Evolutionary conservation across 2,113 vertebrate species (phyloP), one percentile per base, ranked within the genome.

Genomic region (Pachycephala philippinensis): DNA sequence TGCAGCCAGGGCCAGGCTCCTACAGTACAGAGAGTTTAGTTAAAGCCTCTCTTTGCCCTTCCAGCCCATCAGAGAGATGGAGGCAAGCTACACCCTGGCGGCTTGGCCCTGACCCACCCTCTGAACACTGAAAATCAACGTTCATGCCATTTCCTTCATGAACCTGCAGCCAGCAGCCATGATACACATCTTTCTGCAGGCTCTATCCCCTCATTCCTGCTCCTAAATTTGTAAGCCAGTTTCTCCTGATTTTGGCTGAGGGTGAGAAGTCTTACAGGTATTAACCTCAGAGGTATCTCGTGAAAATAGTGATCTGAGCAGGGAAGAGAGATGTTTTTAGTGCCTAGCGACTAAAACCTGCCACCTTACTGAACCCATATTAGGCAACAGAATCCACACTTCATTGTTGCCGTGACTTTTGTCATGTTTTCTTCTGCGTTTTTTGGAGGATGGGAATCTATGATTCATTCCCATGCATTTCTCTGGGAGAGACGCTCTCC

Each of bases 361-460:
- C 54, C 26, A 69, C 64, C 56, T 92, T 81, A 50, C 76, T 33
- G 39, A 92, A 61, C 45, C 40, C 11, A 2, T 63, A 77, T 80
- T 86, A 84, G 57, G 92, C 83, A 86, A 88, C 50, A 66, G 71
- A 86, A 88, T 47, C 83, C 80, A 74, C 71, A 39, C 14, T 94
- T 76, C 66, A 69, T 45, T 61, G 76, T 75, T 88, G 83, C 79
- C 84, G 50, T 76, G 84, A 92, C 63, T 94, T 90, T 54, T 86
- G 88, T 93, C 76, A 59, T 93, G 90, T 93, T 92, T 97, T 90
- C 64, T 86, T 88, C 94, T 89, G 92, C 1, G 20, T 82, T 95
- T 94, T 93, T 94, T 95, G 79, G 83, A 91, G 64, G 75, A 83
- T 90, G 85, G 68, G 85, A 88, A 90, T 91, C 82, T 90, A 45